These are phyloP conservation scores for Glyptemys insculpta DNA, from an alignment of 2,797 vertebrate species.

Conservation along the genomic window DNA sequence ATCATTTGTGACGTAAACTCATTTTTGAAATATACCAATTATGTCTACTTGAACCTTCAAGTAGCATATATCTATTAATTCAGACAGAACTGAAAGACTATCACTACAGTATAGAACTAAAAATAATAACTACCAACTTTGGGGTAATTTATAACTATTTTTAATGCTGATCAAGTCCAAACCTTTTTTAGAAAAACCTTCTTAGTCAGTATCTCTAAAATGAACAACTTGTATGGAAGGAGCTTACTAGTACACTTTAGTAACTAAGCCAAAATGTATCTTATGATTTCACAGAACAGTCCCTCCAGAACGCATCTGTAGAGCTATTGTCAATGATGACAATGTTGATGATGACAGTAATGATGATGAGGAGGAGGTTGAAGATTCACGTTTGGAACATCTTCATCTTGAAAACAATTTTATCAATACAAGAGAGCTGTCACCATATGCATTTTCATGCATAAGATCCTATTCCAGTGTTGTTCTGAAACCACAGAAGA, in stretches of 20 bases:
- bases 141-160: background rate
- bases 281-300: conserved; percentile 83
- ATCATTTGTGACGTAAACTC: background rate
- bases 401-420: conserved; percentile 96
- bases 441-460: conserved; percentile 91
- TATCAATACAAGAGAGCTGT: conserved; percentile 88
- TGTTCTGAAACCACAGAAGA: conserved; percentile 92
- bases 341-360: background rate
- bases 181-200: background rate
- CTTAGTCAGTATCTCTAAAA: background rate
- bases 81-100: background rate
- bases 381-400: conserved; percentile 88
- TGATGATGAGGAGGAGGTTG: conserved; percentile 69
- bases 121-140: background rate
- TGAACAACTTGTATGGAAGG: background rate
- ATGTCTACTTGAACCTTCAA: background rate
- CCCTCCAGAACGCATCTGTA: conserved; percentile 90
- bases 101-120: background rate
- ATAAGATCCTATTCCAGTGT: conserved; percentile 92
- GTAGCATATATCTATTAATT: background rate
- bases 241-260: background rate
- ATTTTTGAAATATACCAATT: background rate
- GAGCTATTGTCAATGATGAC: conserved; percentile 19
- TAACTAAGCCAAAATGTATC: background rate
- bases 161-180: background rate